A percentile compares a stretch with the other conserved stretches of the same genome.
Conservation (phyloP, 2,113 vertebrate genomes). For the Grallaria varia region DNA sequence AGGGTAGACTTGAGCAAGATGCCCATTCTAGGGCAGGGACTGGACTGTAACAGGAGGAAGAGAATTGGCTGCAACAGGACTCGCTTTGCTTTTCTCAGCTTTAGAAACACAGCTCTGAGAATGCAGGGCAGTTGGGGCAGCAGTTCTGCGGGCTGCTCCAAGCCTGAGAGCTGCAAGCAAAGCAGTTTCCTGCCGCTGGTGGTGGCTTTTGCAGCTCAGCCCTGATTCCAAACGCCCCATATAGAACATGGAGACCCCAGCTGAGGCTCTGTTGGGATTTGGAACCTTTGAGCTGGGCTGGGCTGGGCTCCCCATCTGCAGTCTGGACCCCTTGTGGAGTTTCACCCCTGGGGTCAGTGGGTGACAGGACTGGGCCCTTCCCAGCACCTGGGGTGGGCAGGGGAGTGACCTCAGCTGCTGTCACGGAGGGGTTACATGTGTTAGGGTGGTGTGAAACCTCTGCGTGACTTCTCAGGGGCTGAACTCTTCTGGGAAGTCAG, state of each 20-base stretch:
- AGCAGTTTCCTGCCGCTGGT: neutral
- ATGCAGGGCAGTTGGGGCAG: no score
- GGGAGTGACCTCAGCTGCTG: neutral
- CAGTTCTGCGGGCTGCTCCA: neutral
- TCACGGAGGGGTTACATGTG: neutral
- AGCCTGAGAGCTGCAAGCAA: neutral
- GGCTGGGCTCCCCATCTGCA: neutral
- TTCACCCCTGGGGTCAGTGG: neutral
- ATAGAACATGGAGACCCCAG: accelerated
- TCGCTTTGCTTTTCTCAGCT: neutral
- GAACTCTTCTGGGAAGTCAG: neutral
- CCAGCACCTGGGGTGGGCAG: neutral
- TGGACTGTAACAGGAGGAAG: neutral
- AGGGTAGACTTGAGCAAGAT: neutral
- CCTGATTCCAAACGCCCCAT: neutral
- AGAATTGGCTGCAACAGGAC: neutral
- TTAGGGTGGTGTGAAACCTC: neutral
- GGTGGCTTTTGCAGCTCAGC: neutral
- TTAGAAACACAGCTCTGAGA: neutral
- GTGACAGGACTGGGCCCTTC: neutral
- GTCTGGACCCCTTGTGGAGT: no score
- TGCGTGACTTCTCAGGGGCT: no score
- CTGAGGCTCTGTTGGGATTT: neutral
- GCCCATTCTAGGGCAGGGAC: no score
- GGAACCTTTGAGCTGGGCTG: neutral